A percentile compares a stretch with the other conserved stretches of the same genome.
phyloP scores from a whole-genome alignment of 2,888 invertebrate genomes.

The Habroteleia sp. region DNA sequence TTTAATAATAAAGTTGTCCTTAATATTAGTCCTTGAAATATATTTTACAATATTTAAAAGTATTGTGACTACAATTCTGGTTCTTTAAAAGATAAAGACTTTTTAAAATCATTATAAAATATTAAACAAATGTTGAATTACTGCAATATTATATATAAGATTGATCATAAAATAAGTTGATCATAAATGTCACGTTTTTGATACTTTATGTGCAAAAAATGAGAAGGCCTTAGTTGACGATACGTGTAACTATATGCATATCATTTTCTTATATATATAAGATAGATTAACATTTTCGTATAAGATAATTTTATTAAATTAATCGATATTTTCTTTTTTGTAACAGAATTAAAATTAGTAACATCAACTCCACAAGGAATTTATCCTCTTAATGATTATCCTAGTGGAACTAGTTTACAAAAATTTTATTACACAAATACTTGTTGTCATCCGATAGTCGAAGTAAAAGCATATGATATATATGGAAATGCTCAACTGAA shows the following conservation, averaged over 20 bases:
- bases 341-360: conserved; percentile 76
- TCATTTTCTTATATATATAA: no score
- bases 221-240: not conserved
- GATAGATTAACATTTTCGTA: no score
- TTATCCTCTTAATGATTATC: conserved; percentile 84
- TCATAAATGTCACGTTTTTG: conserved; percentile 19
- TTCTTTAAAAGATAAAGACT: not conserved
- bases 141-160: not conserved
- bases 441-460: conserved; percentile 87
- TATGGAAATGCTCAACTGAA: conserved; percentile 85
- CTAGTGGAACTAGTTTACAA: conserved; percentile 86
- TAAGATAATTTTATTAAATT: conserved; percentile 2
- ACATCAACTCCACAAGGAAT: conserved; percentile 82
- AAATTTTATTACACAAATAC: conserved; percentile 86
- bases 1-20: no score
- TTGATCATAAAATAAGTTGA: not conserved
- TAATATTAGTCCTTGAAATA: no score
- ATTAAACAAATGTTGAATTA: conserved; percentile 10
- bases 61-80: no score
- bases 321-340: conserved; percentile 1
- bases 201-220: not conserved
- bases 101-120: conserved; percentile 2
- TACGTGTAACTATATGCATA: no score
- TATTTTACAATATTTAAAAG: no score
- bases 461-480: conserved; percentile 86